A percentile compares a stretch with the other conserved stretches of the same genome.
phyloP scores from a whole-genome alignment of 2,113 vertebrate species.

The Scytalopus superciliaris region DNA sequence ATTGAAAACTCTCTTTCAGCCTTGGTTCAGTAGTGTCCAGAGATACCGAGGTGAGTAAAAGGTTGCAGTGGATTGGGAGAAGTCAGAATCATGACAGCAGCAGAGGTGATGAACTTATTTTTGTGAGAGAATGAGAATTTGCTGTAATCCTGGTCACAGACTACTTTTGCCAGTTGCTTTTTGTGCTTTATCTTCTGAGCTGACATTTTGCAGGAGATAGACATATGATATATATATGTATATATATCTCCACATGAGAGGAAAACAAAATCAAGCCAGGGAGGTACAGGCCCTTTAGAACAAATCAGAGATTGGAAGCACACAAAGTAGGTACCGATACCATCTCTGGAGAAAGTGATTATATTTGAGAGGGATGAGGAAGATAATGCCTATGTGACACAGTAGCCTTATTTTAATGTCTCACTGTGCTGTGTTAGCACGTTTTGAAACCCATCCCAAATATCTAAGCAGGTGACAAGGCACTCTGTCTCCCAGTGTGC shows the following conservation, averaged over 20 bases:
- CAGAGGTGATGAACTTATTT: constrained; percentile 12
- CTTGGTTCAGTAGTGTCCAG: not conserved
- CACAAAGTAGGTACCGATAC: not conserved
- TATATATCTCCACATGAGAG: not conserved
- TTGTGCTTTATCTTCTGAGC: not conserved
- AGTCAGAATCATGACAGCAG: not conserved
- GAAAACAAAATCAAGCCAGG: not conserved
- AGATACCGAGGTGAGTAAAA: not conserved
- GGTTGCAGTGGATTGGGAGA: not conserved
- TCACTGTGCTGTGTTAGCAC: accelerated
- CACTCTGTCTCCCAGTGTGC: not conserved
- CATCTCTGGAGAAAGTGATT: not conserved
- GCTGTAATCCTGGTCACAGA: not conserved
- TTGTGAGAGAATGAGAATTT: not conserved
- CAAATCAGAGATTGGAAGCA: not conserved
- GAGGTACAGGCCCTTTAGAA: not conserved
- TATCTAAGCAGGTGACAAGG: not conserved
- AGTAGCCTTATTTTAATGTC: not conserved
- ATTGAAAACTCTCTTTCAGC: not conserved
- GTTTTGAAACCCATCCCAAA: not conserved
- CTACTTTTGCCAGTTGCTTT: not conserved
- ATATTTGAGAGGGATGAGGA: not conserved
- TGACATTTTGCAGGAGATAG: not conserved
- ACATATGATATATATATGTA: not conserved
- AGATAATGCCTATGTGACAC: accelerated